A percentile compares a stretch with the other conserved stretches of the same genome.
phyloP scores from a whole-genome alignment of 2,888 invertebrate genomes.

The Dolichomitus sp. region DNA sequence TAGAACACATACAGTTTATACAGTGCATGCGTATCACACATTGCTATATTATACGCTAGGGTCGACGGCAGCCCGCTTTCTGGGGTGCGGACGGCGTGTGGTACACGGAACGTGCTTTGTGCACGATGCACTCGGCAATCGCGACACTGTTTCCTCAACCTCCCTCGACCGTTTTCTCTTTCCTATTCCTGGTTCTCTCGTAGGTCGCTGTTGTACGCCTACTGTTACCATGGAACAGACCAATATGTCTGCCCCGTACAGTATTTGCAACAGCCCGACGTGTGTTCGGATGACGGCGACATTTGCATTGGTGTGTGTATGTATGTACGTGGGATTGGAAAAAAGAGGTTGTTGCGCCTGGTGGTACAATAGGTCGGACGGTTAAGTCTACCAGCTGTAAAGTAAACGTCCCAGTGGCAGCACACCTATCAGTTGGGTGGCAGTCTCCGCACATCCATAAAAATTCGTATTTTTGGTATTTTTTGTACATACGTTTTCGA shows the following conservation, averaged over 20 bases:
- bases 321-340: not conserved
- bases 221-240: not conserved
- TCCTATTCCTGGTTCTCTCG: not conserved
- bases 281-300: not conserved
- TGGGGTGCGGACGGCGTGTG: constrained; percentile 36
- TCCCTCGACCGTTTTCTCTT: constrained; percentile 16
- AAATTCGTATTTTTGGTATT: too few relatives aligned
- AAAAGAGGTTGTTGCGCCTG: constrained; percentile 1
- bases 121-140: constrained; percentile 30
- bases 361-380: not conserved
- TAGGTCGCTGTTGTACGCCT: not conserved
- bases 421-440: too few relatives aligned
- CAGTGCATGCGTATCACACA: constrained; percentile 18
- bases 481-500: too few relatives aligned
- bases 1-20: constrained; percentile 41
- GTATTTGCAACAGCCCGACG: not conserved
- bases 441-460: too few relatives aligned
- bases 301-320: not conserved
- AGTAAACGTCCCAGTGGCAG: too few relatives aligned
- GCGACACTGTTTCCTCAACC: constrained; percentile 52
- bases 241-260: constrained; percentile 1
- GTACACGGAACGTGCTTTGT: constrained; percentile 31
- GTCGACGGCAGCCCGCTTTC: constrained; percentile 33
- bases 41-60: constrained; percentile 50
- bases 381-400: not conserved